A percentile compares a stretch with the other conserved stretches of the same genome.
phyloP scores from a whole-genome alignment of 2,888 invertebrate species.

The Priocnemis perturbator region DNA sequence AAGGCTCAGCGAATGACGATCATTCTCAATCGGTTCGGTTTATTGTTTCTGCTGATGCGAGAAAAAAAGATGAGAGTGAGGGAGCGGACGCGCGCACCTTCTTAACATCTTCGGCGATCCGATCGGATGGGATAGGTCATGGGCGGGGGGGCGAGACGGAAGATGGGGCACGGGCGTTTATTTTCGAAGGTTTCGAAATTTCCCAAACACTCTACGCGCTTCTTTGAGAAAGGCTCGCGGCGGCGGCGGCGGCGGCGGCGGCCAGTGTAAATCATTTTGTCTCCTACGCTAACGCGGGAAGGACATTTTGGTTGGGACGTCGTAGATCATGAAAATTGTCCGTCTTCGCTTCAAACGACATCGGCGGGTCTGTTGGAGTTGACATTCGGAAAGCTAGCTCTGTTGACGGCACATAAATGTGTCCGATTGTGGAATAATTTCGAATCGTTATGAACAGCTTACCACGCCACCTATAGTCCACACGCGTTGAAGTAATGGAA shows the following conservation, averaged over 20 bases:
- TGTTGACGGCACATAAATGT: too few relatives aligned
- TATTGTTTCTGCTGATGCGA: conserved; percentile 64
- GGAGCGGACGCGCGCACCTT: conserved; percentile 25
- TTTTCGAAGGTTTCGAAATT: conserved; percentile 65
- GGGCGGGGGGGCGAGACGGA: conserved; percentile 17
- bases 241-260: conserved; percentile 19
- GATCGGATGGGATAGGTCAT: conserved; percentile 65
- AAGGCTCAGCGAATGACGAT: conserved; percentile 37
- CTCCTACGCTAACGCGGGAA: neutral
- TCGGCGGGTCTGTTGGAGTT: too few relatives aligned
- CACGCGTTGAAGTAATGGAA: too few relatives aligned
- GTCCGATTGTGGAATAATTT: too few relatives aligned
- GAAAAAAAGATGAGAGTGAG: conserved; percentile 50
- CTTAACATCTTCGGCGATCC: conserved; percentile 46
- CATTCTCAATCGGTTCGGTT: conserved; percentile 45
- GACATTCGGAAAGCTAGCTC: too few relatives aligned
- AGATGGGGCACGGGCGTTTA: conserved; percentile 52
- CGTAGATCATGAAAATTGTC: conserved; percentile 20
- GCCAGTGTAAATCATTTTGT: conserved; percentile 21
- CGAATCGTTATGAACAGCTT: too few relatives aligned
- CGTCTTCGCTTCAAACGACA: too few relatives aligned
- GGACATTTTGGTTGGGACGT: too few relatives aligned
- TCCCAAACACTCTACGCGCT: conserved; percentile 56
- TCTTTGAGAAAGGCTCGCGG: conserved; percentile 31
- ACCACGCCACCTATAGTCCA: too few relatives aligned